Evolutionary conservation across 2,888 invertebrate genomes (phyloP).

Genomic region (Drosophila sordidula): DNA sequence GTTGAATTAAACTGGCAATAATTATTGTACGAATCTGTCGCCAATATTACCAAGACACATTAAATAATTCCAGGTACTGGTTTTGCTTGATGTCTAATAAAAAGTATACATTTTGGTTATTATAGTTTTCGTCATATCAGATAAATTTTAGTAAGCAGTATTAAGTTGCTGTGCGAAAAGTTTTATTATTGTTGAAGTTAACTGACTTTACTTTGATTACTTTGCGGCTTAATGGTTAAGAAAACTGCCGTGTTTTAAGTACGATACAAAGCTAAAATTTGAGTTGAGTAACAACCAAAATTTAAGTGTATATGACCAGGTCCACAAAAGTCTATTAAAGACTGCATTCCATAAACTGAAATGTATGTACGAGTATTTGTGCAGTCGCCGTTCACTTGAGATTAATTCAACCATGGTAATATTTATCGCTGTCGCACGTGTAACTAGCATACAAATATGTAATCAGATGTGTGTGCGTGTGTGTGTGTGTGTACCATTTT

Average conservation of each 20-base stretch:
- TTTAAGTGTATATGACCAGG: neutral
- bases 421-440: conserved; percentile 13
- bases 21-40: no score
- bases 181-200: neutral
- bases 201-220: neutral
- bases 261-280: neutral
- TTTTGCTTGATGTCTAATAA: neutral
- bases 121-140: no score
- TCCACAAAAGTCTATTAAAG: neutral
- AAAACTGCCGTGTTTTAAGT: neutral
- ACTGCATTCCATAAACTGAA: conserved; percentile 8
- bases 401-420: conserved; percentile 23
- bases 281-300: neutral
- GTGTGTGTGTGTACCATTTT: conserved; percentile 15
- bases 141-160: neutral
- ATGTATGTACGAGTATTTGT: conserved; percentile 16
- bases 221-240: neutral
- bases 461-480: neutral
- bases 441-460: conserved; percentile 9
- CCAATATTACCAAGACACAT: neutral
- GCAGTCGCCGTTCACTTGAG: conserved; percentile 23
- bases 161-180: neutral
- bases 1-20: no score
- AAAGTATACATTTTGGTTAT: neutral
- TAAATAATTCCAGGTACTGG: neutral